phyloP scores from a whole-genome alignment of 1,140 invertebrate species.

The Oryctes rhinoceros region DNA sequence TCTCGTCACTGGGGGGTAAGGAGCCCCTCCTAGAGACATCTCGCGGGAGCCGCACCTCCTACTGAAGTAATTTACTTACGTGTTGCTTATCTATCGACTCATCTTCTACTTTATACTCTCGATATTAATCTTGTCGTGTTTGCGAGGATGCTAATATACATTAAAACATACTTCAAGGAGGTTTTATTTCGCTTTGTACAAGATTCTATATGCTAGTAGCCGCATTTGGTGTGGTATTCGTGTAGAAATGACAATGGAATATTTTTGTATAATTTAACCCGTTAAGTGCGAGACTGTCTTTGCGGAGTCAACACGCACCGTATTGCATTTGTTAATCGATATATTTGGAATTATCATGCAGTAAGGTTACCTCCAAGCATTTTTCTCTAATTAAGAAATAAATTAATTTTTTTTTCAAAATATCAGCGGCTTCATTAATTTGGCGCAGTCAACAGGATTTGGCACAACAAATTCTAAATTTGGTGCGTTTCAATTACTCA shows the following conservation, averaged over 20 bases:
- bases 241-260: no score
- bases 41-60: conserved; percentile 57
- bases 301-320: no score
- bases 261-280: no score
- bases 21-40: conserved; percentile 58
- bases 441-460: not conserved
- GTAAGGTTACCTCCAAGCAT: no score
- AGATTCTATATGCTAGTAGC: not conserved
- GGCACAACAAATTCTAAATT: not conserved
- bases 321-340: no score
- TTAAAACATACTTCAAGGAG: conserved; percentile 22
- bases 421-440: not conserved
- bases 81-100: conserved; percentile 44
- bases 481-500: not conserved
- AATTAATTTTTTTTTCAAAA: no score
- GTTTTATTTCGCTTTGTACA: conserved; percentile 10
- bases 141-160: conserved; percentile 35
- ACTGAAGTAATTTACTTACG: conserved; percentile 57
- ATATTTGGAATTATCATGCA: no score
- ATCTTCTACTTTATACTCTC: conserved; percentile 41
- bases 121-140: conserved; percentile 39
- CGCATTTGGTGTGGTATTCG: not conserved
- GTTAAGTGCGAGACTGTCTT: no score
- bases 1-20: conserved; percentile 50
- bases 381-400: no score